Evolutionary conservation across 1,140 invertebrate genomes (phyloP).

Genomic region (Drosophila suzukii): DNA sequence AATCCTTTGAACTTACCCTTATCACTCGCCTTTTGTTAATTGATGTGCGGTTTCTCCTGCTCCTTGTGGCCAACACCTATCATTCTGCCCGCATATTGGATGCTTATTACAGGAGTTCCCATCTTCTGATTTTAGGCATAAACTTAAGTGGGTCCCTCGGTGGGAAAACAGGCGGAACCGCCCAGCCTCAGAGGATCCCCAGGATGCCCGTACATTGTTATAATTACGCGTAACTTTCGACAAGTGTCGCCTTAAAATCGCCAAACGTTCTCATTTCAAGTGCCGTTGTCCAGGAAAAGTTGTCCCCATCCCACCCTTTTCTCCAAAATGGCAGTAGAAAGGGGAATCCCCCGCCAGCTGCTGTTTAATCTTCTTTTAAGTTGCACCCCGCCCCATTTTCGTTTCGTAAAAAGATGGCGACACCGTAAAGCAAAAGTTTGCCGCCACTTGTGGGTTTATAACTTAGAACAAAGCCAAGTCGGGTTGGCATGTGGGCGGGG

Average conservation of each 20-base stretch:
- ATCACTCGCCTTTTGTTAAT: slow-evolving; percentile 48
- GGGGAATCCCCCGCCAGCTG: slow-evolving; percentile 55
- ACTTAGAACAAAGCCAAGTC: slow-evolving; percentile 68
- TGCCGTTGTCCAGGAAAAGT: slow-evolving; percentile 56
- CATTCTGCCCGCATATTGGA: slow-evolving; percentile 35
- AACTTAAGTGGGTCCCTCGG: slow-evolving; percentile 40
- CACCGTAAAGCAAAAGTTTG: slow-evolving; percentile 68
- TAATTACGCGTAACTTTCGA: slow-evolving; percentile 82
- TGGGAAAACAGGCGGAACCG: slow-evolving; percentile 19
- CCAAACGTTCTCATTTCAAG: slow-evolving; percentile 54
- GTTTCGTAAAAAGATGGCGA: slow-evolving; percentile 52
- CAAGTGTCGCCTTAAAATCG: slow-evolving; percentile 77
- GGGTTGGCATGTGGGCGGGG: neutral
- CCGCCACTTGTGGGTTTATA: slow-evolving; percentile 77
- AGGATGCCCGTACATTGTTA: slow-evolving; percentile 53
- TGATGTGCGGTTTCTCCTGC: slow-evolving; percentile 37
- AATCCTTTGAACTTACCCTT: slow-evolving; percentile 33
- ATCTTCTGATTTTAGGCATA: slow-evolving; percentile 16
- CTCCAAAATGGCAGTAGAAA: slow-evolving; percentile 7
- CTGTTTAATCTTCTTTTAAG: slow-evolving; percentile 82
- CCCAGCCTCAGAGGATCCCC: slow-evolving; percentile 13
- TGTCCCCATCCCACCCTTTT: slow-evolving; percentile 23
- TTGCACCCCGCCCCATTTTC: slow-evolving; percentile 33
- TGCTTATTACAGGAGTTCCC: neutral
- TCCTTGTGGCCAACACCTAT: slow-evolving; percentile 40